Evolutionary conservation across 2,888 invertebrate genomes (phyloP).

Genomic region (Pseudoips prasinana): DNA sequence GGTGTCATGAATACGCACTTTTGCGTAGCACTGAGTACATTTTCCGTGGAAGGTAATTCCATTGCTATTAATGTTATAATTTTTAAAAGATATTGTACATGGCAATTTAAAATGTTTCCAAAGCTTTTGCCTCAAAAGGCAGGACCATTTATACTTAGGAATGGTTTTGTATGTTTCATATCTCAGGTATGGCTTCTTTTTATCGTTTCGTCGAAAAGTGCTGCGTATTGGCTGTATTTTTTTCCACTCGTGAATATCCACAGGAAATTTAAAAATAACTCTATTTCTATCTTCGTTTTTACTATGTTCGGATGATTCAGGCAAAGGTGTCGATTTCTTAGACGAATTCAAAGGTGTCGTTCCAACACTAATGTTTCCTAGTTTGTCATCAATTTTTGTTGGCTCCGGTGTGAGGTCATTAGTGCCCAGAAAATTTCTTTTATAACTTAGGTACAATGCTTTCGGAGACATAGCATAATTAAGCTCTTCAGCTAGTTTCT

Average conservation of each 20-base stretch:
- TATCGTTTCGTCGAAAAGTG: conserved; percentile 17
- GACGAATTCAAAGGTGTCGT: conserved; percentile 14
- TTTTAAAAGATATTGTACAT: conserved; percentile 15
- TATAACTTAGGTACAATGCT: conserved; percentile 15
- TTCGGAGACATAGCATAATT: conserved; percentile 15
- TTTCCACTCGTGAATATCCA: conserved; percentile 16
- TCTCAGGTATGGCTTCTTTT: conserved; percentile 13
- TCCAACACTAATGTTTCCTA: conserved; percentile 15
- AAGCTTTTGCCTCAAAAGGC: conserved; percentile 16
- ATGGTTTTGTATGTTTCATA: conserved; percentile 15
- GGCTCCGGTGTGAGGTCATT: conserved; percentile 13
- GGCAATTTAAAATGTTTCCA: conserved; percentile 16
- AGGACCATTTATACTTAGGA: conserved; percentile 14
- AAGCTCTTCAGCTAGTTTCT: conserved; percentile 14
- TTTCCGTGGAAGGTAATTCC: conserved; percentile 16
- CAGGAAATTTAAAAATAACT: conserved; percentile 14
- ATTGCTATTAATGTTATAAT: conserved; percentile 14
- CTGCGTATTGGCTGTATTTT: conserved; percentile 16
- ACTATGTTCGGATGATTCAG: conserved; percentile 11
- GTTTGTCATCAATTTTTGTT: conserved; percentile 15
- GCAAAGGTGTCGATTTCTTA: conserved; percentile 13
- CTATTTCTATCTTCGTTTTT: conserved; percentile 10
- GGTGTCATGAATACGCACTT: conserved; percentile 15
- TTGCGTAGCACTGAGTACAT: conserved; percentile 15
- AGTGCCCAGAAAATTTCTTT: conserved; percentile 13